Conservation (phyloP, 2,888 invertebrate genomes). For the Tanypteryx hageni region DNA sequence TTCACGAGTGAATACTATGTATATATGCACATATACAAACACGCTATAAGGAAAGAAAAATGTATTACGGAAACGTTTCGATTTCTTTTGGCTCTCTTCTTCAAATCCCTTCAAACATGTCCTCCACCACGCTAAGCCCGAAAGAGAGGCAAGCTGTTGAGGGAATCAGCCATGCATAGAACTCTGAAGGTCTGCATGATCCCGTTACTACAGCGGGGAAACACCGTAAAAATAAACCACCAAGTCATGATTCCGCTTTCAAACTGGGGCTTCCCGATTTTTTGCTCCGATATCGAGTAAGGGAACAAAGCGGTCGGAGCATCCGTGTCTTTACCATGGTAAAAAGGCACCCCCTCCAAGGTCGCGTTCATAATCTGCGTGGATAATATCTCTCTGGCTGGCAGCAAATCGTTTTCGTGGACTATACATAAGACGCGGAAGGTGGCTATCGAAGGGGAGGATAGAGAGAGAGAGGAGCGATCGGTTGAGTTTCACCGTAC, state of each 20-base stretch:
- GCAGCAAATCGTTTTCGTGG: not conserved
- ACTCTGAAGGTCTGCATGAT: conserved; percentile 11
- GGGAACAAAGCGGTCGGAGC: not conserved
- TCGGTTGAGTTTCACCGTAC: not conserved
- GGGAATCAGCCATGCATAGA: not conserved
- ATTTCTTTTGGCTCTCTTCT: not conserved
- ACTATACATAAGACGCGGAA: not conserved
- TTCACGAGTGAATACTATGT: too few relatives aligned
- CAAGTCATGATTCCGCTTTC: conserved; percentile 1
- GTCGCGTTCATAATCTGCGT: too few relatives aligned
- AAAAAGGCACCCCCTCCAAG: too few relatives aligned
- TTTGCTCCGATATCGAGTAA: not conserved
- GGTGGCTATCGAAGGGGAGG: not conserved
- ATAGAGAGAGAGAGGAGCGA: not conserved
- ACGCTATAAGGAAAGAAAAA: not conserved
- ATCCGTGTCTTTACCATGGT: not conserved
- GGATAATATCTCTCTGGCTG: not conserved
- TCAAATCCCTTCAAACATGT: not conserved
- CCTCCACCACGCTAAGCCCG: not conserved
- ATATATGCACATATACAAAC: too few relatives aligned
- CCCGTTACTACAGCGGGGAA: not conserved
- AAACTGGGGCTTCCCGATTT: not conserved
- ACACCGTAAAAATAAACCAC: conserved; percentile 4
- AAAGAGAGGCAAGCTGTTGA: not conserved
- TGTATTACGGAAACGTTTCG: not conserved